phyloP scores from a whole-genome alignment of 2,888 invertebrate species.

The Idaea dimidiata region DNA sequence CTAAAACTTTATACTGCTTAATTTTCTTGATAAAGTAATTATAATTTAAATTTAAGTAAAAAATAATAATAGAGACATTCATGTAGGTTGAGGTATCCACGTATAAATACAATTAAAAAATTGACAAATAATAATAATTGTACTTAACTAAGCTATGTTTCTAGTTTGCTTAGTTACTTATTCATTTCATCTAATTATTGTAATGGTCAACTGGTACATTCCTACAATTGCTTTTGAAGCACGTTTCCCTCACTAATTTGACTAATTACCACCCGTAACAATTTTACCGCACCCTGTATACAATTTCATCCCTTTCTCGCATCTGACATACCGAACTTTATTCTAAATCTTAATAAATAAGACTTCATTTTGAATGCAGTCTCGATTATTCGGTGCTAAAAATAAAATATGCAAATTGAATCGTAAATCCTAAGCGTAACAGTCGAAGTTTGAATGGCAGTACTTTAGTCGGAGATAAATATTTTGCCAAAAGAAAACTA shows the following conservation, averaged over 20 bases:
- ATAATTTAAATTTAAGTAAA: too few relatives aligned
- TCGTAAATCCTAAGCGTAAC: slow-evolving; percentile 13
- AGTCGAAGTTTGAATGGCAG: slow-evolving; percentile 10
- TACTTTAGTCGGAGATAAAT: not conserved
- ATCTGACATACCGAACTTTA: slow-evolving; percentile 24
- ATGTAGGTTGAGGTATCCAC: too few relatives aligned
- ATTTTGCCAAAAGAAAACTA: not conserved
- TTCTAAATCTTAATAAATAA: slow-evolving; percentile 8
- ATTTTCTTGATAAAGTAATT: too few relatives aligned
- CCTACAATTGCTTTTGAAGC: slow-evolving; percentile 21
- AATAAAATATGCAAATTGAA: slow-evolving; percentile 13
- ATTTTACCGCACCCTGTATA: slow-evolving; percentile 43
- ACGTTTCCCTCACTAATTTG: slow-evolving; percentile 57
- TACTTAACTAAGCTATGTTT: too few relatives aligned
- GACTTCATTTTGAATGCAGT: slow-evolving; percentile 4
- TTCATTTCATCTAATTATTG: not conserved
- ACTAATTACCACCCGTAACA: slow-evolving; percentile 65
- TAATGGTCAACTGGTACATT: slow-evolving; percentile 2
- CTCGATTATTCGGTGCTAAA: slow-evolving; percentile 1
- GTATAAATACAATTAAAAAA: too few relatives aligned
- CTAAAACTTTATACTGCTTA: too few relatives aligned
- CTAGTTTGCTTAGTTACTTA: not conserved
- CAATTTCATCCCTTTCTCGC: slow-evolving; percentile 26
- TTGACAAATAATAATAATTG: too few relatives aligned
- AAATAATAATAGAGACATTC: too few relatives aligned